These are phyloP conservation scores for Dynastes hyllus DNA, from an alignment of 2,888 invertebrate species.

Conservation along the genomic window DNA sequence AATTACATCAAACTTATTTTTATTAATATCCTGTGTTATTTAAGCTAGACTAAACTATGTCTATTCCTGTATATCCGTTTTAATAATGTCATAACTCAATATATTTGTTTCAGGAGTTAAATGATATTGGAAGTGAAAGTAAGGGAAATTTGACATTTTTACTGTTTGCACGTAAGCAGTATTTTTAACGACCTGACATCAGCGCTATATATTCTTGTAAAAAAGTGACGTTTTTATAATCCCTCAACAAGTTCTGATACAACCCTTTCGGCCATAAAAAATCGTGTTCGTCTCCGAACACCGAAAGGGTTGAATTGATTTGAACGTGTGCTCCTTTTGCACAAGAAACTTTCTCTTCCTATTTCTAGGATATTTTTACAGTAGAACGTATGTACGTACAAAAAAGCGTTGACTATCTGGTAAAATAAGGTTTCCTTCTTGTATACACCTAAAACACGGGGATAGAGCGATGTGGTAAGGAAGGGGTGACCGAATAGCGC, in stretches of 20 bases:
- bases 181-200: slow-evolving; percentile 22
- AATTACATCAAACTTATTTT: too few relatives aligned
- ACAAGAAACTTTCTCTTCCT: slow-evolving; percentile 42
- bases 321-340: slow-evolving; percentile 27
- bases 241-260: slow-evolving; percentile 18
- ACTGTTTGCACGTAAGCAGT: slow-evolving; percentile 14
- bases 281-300: slow-evolving; percentile 14
- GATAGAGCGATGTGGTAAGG: slow-evolving; percentile 22
- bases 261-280: slow-evolving; percentile 35
- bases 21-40: too few relatives aligned
- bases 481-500: slow-evolving; percentile 25
- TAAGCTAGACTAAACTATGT: too few relatives aligned
- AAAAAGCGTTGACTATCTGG: slow-evolving; percentile 40
- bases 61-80: too few relatives aligned
- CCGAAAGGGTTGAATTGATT: slow-evolving; percentile 42
- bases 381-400: slow-evolving; percentile 1
- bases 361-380: slow-evolving; percentile 37
- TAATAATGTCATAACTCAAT: too few relatives aligned
- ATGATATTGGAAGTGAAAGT: slow-evolving; percentile 7
- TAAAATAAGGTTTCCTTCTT: slow-evolving; percentile 44
- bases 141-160: not conserved
- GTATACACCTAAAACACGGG: slow-evolving; percentile 13
- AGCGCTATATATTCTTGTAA: slow-evolving; percentile 17
- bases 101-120: too few relatives aligned
- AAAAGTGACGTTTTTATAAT: slow-evolving; percentile 38